These are phyloP conservation scores for Euplagia quadripunctaria DNA, from an alignment of 2,888 invertebrate genomes.

Conservation along the genomic window DNA sequence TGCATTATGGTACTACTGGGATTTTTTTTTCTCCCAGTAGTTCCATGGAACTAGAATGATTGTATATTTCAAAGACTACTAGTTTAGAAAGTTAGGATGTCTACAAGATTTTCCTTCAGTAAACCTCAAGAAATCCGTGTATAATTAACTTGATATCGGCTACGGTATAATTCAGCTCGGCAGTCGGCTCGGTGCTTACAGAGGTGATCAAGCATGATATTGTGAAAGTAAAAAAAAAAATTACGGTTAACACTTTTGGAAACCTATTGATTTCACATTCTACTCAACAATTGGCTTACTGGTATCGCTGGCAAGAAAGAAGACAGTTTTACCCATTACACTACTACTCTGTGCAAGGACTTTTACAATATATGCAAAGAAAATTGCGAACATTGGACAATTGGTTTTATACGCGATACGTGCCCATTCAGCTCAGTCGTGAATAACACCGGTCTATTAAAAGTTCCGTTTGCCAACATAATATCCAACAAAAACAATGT, in stretches of 20 bases:
- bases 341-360: too few relatives aligned
- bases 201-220: slow-evolving; percentile 35
- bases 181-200: slow-evolving; percentile 12
- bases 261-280: slow-evolving; percentile 37
- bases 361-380: neutral
- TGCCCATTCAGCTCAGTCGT: neutral
- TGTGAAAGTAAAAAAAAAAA: slow-evolving; percentile 35
- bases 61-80: neutral
- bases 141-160: neutral
- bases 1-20: too few relatives aligned
- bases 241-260: slow-evolving; percentile 24
- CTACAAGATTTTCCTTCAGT: neutral
- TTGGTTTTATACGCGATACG: neutral
- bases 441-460: neutral
- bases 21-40: too few relatives aligned
- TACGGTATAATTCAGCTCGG: slow-evolving; percentile 17
- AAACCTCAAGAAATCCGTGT: slow-evolving; percentile 3
- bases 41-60: too few relatives aligned
- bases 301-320: neutral
- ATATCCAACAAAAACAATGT: neutral
- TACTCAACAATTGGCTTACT: neutral
- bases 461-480: neutral
- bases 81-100: neutral
- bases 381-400: neutral
- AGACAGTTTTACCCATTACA: too few relatives aligned